A percentile compares a stretch with the other conserved stretches of the same genome.
These are phyloP conservation scores for Marronus borbonicus DNA, from an alignment of 2,888 invertebrate genomes.

Conservation along the genomic window DNA sequence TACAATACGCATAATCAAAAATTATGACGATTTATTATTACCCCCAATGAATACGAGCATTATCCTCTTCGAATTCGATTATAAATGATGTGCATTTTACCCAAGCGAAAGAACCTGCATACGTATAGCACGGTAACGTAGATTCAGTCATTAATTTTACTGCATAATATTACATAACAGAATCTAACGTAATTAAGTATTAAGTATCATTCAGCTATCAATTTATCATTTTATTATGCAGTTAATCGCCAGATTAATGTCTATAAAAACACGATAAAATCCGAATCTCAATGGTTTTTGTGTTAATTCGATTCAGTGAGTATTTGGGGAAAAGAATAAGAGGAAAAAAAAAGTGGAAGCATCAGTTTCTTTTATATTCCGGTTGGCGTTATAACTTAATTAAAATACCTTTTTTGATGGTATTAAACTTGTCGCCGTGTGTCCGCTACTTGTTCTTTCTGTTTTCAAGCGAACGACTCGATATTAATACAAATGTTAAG, in stretches of 20 bases:
- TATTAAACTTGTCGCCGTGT: slow-evolving; percentile 14
- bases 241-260: slow-evolving; percentile 47
- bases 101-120: not conserved
- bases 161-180: slow-evolving; percentile 43
- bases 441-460: slow-evolving; percentile 1
- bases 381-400: slow-evolving; percentile 41
- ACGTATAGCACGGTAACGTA: not conserved
- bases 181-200: slow-evolving; percentile 46
- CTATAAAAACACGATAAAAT: slow-evolving; percentile 44
- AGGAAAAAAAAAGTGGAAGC: slow-evolving; percentile 5
- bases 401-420: slow-evolving; percentile 31
- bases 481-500: slow-evolving; percentile 36
- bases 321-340: slow-evolving; percentile 33
- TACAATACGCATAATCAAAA: slow-evolving; percentile 31
- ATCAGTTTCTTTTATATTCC: slow-evolving; percentile 30
- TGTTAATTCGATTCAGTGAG: slow-evolving; percentile 42
- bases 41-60: slow-evolving; percentile 1
- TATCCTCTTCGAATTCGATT: slow-evolving; percentile 27
- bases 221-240: slow-evolving; percentile 46
- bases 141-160: slow-evolving; percentile 40
- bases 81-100: slow-evolving; percentile 34
- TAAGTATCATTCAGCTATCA: slow-evolving; percentile 42
- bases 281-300: slow-evolving; percentile 36
- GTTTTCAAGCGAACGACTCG: not conserved
- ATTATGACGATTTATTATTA: slow-evolving; percentile 35